Evolutionary conservation across 2,113 vertebrate genomes (phyloP).

Genomic region (Halcyon malimbica): DNA sequence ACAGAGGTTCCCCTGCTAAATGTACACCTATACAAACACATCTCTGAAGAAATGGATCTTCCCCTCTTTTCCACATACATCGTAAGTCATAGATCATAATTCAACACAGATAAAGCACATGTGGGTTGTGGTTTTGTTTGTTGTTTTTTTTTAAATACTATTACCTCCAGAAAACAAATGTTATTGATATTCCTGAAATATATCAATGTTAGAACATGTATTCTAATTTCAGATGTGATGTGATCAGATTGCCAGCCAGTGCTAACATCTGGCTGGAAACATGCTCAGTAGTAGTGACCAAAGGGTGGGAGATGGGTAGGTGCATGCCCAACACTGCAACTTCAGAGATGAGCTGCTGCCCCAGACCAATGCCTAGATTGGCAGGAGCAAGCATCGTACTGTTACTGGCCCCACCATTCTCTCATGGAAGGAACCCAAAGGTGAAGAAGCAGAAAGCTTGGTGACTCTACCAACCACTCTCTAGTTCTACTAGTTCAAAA

Average conservation of each 20-base stretch:
- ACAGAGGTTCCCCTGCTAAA: background rate
- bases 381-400: rapidly evolving
- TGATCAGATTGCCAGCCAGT: background rate
- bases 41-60: background rate
- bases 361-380: rapidly evolving
- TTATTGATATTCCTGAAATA: background rate
- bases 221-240: background rate
- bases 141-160: too few species aligned
- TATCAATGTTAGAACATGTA: background rate
- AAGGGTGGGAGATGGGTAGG: background rate
- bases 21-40: background rate
- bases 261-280: background rate
- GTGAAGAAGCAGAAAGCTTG: background rate
- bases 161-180: background rate
- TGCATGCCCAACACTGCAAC: background rate
- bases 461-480: background rate
- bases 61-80: background rate
- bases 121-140: too few species aligned
- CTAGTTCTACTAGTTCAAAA: background rate
- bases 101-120: background rate
- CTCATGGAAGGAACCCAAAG: background rate
- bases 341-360: background rate
- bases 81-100: background rate
- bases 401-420: background rate
- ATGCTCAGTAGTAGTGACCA: background rate